Evolutionary conservation across 2,888 invertebrate species (phyloP).

Genomic region (Drosophila gaucha): DNA sequence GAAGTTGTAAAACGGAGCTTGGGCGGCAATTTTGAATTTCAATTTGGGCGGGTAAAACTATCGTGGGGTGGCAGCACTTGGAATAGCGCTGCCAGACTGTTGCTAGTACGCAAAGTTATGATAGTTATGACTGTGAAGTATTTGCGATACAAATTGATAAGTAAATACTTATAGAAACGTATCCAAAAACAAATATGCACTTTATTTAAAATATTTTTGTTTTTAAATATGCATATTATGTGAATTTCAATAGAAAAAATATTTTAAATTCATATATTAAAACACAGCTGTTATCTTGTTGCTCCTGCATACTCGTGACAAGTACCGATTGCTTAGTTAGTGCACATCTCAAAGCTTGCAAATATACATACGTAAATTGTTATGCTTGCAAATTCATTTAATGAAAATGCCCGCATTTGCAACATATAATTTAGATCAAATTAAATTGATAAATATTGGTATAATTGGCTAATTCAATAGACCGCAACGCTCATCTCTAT

Average conservation of each 20-base stretch:
- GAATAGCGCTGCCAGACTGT: background rate
- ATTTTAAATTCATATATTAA: background rate
- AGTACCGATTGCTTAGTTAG: background rate
- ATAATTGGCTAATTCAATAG: constrained; percentile 1
- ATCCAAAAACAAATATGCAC: too few relatives aligned
- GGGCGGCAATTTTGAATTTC: background rate
- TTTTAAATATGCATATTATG: background rate
- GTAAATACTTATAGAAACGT: background rate
- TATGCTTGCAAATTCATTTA: background rate
- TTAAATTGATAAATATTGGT: constrained; percentile 1
- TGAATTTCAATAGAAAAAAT: background rate
- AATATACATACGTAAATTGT: constrained; percentile 7
- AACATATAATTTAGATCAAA: background rate
- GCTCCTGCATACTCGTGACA: constrained; percentile 1
- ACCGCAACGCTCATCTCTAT: constrained; percentile 9
- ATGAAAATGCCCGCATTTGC: constrained; percentile 1
- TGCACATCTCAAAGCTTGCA: constrained; percentile 11
- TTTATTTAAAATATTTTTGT: background rate
- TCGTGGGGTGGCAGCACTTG: background rate
- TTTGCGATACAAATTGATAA: too few relatives aligned
- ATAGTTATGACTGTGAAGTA: background rate
- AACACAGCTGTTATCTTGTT: background rate
- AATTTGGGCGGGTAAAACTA: background rate
- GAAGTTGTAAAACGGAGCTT: background rate
- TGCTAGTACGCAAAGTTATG: background rate